Base-by-base conservation (phyloP, 2,888 invertebrate genomes). In the Lamellibrachia satsuma region DNA sequence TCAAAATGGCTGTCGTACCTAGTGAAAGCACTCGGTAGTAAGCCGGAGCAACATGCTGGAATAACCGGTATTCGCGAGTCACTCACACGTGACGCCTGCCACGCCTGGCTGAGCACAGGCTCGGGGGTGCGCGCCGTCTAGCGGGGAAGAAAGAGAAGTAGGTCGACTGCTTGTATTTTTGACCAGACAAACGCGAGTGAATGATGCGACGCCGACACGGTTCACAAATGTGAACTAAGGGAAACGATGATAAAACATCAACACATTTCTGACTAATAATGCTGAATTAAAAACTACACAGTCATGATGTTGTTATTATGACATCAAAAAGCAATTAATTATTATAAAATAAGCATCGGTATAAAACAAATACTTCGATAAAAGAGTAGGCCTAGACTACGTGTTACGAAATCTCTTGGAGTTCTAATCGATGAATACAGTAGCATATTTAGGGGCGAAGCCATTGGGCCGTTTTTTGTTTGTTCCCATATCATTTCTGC, bases 21-120 rank as follows among this genome's bases (percentile, higher is more conserved):
- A 75, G 11, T 22, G 75, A 75, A 75, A 75, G n/a, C 75, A 75
- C 75, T 6, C 75, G 75, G 6, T 75, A 75, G n/a, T 11, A 75
- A 75, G 75, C 75, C 22, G 15, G n/a, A 75, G 6, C 75, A 22
- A 75, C 22, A 15, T n/a, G 75, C 75, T 22, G 22, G 75, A 75
- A 75, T 75, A 75, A 75, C 75, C 75, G 75, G 75, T 75, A 75
- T 75, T 75, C 75, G 75, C 75, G 22, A 75, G 75, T 75, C 75
- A 75, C 75, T 75, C 75, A 75, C 22, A 11, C 75, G 75, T 15
- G 75, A 22, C 75, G 75, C 1, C 75, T 15, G 75, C 22, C 75
- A 75, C 75, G 75, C 75, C 75, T 75, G 22, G n/a, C n/a, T 22
- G 75, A 22, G 75, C 75, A 75, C 75, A 15, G 11, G 22, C 75